Conservation (phyloP, 2,113 vertebrate genomes). For the Pachycephala philippinensis region DNA sequence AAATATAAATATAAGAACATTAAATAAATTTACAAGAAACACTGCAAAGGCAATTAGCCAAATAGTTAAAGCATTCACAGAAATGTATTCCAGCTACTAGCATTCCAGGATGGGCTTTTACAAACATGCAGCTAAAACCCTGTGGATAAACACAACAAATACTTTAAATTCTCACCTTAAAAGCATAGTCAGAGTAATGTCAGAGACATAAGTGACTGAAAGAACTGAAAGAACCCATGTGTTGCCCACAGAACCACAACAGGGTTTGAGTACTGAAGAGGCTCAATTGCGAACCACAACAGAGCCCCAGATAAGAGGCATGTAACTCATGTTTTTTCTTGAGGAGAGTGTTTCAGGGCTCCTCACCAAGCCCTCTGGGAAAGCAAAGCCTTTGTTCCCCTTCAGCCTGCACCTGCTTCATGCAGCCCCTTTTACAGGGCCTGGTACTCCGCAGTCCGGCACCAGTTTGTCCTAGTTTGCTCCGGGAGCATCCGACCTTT, state of each 20-base stretch:
- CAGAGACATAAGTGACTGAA: neutral
- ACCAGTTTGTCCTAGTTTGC: neutral
- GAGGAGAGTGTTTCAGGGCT: neutral
- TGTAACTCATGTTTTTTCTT: neutral
- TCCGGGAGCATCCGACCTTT: neutral
- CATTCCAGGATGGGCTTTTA: conserved; percentile 17
- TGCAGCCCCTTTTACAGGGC: neutral
- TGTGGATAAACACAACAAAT: conserved; percentile 25
- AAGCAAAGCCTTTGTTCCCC: neutral
- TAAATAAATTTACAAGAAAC: conserved; percentile 70
- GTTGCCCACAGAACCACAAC: neutral
- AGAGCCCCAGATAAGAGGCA: neutral
- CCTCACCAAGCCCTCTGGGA: neutral
- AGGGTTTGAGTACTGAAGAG: neutral
- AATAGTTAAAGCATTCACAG: conserved; percentile 51
- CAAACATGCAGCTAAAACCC: conserved; percentile 30
- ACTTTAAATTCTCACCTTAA: conserved; percentile 13
- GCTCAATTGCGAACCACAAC: neutral
- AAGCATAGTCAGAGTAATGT: neutral
- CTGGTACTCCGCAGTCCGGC: neutral
- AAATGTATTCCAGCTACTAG: conserved; percentile 42
- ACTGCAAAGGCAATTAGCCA: conserved; percentile 53
- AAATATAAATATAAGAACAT: conserved; percentile 73
- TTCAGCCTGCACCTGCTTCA: neutral
- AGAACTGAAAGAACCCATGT: neutral